Conservation (phyloP, 2,113 vertebrate genomes). For the Kobus ellipsiprymnus region DNA sequence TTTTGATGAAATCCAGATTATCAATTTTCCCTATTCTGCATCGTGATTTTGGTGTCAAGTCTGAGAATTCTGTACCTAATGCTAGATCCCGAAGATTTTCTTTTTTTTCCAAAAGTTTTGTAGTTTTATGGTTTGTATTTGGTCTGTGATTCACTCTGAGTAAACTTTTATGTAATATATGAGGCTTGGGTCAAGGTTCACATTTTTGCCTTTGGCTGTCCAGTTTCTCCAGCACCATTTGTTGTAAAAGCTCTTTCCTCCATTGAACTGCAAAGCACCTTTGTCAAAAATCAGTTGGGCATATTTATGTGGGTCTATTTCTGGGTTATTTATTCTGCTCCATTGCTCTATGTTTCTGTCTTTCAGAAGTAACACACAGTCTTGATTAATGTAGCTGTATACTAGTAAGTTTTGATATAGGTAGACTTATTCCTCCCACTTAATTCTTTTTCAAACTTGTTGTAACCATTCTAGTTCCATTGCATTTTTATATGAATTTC, state of each 20-base stretch:
- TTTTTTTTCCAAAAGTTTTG: not conserved
- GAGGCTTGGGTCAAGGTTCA: not conserved
- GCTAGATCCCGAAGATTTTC: not conserved
- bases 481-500: not conserved
- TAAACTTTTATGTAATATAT: not conserved
- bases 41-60: not conserved
- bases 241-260: not conserved
- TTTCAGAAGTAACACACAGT: not conserved
- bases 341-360: not conserved
- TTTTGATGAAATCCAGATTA: not conserved
- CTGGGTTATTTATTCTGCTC: not conserved
- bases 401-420: not conserved
- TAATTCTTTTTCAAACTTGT: not conserved
- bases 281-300: not conserved
- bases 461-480: not conserved
- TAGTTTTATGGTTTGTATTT: not conserved
- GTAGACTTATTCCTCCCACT: not conserved
- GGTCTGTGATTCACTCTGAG: not conserved
- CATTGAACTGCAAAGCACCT: not conserved
- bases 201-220: not conserved
- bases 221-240: not conserved
- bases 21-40: not conserved
- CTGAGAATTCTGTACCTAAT: not conserved
- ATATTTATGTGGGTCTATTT: not conserved
- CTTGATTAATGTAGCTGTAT: not conserved